Evolutionary conservation across 2,888 invertebrate species (phyloP).

Genomic region (Auanema sp.): DNA sequence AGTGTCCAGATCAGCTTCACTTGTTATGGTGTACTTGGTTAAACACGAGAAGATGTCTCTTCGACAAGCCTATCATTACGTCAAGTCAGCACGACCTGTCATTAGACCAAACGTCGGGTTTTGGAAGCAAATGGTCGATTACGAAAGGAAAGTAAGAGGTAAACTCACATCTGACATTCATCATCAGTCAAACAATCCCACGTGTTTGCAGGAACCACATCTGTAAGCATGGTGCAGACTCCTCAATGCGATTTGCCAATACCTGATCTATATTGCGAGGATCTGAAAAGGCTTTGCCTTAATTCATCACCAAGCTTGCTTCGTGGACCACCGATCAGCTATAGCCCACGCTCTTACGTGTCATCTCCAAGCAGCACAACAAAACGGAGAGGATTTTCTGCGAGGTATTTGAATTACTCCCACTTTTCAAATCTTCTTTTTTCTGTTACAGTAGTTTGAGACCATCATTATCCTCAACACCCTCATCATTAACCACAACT

Average conservation of each 20-base stretch:
- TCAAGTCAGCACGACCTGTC: slow-evolving; percentile 74
- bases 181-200: background rate
- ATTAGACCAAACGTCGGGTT: slow-evolving; percentile 88
- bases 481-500: slow-evolving; percentile 7
- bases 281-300: slow-evolving; percentile 31
- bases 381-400: slow-evolving; percentile 22
- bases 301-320: background rate
- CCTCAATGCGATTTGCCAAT: slow-evolving; percentile 58
- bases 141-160: slow-evolving; percentile 69
- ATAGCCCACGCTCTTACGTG: background rate
- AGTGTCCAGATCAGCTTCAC: slow-evolving; percentile 81
- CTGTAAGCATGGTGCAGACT: slow-evolving; percentile 56
- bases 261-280: slow-evolving; percentile 59
- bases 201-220: slow-evolving; percentile 37
- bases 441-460: background rate
- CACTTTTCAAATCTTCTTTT: background rate
- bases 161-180: background rate
- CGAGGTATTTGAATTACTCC: slow-evolving; percentile 7
- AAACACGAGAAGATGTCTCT: slow-evolving; percentile 81
- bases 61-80: slow-evolving; percentile 53
- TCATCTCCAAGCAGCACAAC: slow-evolving; percentile 12
- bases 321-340: slow-evolving; percentile 1
- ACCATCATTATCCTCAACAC: slow-evolving; percentile 7
- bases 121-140: slow-evolving; percentile 84
- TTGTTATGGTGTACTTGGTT: slow-evolving; percentile 84